A percentile compares a stretch with the other conserved stretches of the same genome.
Evolutionary conservation across 92 coral and sea anemone genomes (phyloP).

Genomic region (Muricea muricata): DNA sequence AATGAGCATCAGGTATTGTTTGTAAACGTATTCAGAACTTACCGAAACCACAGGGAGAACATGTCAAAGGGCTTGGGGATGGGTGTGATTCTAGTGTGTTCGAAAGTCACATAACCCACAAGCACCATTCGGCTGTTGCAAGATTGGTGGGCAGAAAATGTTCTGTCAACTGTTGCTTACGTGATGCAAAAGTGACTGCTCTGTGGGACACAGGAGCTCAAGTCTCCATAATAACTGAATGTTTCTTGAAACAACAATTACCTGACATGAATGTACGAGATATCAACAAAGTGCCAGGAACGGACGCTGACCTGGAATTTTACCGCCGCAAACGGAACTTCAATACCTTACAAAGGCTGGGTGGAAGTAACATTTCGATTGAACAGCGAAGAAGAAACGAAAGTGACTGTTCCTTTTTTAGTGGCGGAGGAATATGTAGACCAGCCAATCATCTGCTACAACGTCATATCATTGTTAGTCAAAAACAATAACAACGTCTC

Average conservation of each 20-base stretch:
- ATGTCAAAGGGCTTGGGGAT: too few relatives aligned
- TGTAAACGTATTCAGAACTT: constrained; percentile 1
- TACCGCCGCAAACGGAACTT: constrained; percentile 1
- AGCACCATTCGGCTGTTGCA: too few relatives aligned
- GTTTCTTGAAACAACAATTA: constrained; percentile 25
- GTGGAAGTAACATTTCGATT: too few relatives aligned
- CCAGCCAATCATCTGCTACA: constrained; percentile 73
- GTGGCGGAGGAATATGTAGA: constrained; percentile 65
- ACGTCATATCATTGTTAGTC: constrained; percentile 73
- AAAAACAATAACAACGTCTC: constrained; percentile 19
- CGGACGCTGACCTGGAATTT: constrained; percentile 56
- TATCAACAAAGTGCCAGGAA: constrained; percentile 48
- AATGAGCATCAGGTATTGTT: too few relatives aligned
- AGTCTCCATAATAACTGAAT: too few relatives aligned
- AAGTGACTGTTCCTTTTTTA: constrained; percentile 67
- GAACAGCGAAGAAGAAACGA: too few relatives aligned
- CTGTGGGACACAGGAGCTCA: too few relatives aligned
- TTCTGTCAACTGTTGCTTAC: too few relatives aligned
- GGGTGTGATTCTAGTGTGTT: too few relatives aligned
- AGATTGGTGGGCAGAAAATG: too few relatives aligned
- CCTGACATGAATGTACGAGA: constrained; percentile 14
- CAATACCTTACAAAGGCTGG: too few relatives aligned
- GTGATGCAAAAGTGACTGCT: too few relatives aligned
- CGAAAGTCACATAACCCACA: background rate
- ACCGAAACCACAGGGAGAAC: constrained; percentile 10